phyloP scores from a whole-genome alignment of 1,140 invertebrate genomes.

The Drosophila eugracilis region DNA sequence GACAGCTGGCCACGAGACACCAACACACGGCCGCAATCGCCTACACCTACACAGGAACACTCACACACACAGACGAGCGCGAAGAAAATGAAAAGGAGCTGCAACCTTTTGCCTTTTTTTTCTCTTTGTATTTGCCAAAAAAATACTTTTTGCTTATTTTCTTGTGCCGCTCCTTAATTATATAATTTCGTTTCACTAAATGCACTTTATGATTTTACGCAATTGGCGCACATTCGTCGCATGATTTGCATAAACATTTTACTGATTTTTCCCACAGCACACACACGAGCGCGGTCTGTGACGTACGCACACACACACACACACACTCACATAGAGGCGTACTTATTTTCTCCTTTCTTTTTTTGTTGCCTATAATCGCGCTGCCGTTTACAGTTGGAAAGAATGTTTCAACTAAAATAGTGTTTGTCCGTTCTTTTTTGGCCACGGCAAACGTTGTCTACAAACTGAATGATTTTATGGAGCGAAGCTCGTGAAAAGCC shows the following conservation, averaged over 20 bases:
- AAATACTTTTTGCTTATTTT: slow-evolving; percentile 33
- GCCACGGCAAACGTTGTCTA: slow-evolving; percentile 56
- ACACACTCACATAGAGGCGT: slow-evolving; percentile 24
- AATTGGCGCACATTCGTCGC: slow-evolving; percentile 65
- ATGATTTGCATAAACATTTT: slow-evolving; percentile 74
- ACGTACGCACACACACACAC: slow-evolving; percentile 31
- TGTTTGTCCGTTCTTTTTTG: slow-evolving; percentile 50
- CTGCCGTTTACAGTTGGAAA: slow-evolving; percentile 44
- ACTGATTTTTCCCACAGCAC: slow-evolving; percentile 56
- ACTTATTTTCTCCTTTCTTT: slow-evolving; percentile 26
- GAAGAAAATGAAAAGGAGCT: slow-evolving; percentile 27
- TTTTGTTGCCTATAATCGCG: slow-evolving; percentile 46
- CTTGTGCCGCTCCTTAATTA: slow-evolving; percentile 54
- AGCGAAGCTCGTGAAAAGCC: slow-evolving; percentile 36
- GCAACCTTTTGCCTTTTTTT: slow-evolving; percentile 41
- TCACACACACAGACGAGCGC: slow-evolving; percentile 4
- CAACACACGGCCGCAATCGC: slow-evolving; percentile 35
- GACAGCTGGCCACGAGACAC: slow-evolving; percentile 51
- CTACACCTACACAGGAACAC: slow-evolving; percentile 8
- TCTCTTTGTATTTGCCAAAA: slow-evolving; percentile 33
- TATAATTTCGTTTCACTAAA: slow-evolving; percentile 64
- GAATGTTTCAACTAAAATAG: slow-evolving; percentile 32
- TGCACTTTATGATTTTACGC: slow-evolving; percentile 63
- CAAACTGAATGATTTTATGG: slow-evolving; percentile 45
- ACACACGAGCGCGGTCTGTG: slow-evolving; percentile 23